Evolutionary conservation across 2,797 vertebrate genomes (phyloP).

Genomic region (Huso huso): DNA sequence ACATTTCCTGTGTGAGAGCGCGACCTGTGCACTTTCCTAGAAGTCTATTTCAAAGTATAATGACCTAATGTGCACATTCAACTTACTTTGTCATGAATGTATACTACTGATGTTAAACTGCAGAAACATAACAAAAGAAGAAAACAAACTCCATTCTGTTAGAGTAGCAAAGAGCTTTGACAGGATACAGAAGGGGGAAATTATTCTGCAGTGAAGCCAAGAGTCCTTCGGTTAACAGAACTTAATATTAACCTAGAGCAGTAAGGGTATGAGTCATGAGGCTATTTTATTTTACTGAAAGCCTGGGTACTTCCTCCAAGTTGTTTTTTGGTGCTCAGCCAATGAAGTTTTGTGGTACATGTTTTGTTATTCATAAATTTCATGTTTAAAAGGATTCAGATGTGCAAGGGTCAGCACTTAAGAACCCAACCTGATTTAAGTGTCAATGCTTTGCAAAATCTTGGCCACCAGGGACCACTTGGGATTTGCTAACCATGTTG

Average conservation of each 20-base stretch:
- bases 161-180: constrained; percentile 39
- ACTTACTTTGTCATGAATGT: too few relatives aligned
- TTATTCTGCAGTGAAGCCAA: constrained; percentile 50
- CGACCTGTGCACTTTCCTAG: neutral
- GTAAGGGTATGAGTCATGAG: constrained; percentile 43
- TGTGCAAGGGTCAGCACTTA: too few relatives aligned
- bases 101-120: too few relatives aligned
- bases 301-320: constrained; percentile 41
- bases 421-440: too few relatives aligned
- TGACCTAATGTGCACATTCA: too few relatives aligned
- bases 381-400: too few relatives aligned
- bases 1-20: neutral
- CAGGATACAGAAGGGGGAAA: constrained; percentile 40
- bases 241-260: constrained; percentile 69
- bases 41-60: neutral
- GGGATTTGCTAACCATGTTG: too few relatives aligned
- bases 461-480: constrained; percentile 33
- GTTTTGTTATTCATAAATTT: too few relatives aligned
- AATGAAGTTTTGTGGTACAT: constrained; percentile 35
- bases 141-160: constrained; percentile 2
- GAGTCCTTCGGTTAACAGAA: constrained; percentile 63
- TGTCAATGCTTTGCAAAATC: constrained; percentile 57
- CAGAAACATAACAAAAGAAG: too few relatives aligned
- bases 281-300: constrained; percentile 28
- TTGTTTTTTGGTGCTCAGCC: constrained; percentile 6